Evolutionary conservation across 2,797 vertebrate genomes (phyloP).

Genomic region (Botia almorhae): DNA sequence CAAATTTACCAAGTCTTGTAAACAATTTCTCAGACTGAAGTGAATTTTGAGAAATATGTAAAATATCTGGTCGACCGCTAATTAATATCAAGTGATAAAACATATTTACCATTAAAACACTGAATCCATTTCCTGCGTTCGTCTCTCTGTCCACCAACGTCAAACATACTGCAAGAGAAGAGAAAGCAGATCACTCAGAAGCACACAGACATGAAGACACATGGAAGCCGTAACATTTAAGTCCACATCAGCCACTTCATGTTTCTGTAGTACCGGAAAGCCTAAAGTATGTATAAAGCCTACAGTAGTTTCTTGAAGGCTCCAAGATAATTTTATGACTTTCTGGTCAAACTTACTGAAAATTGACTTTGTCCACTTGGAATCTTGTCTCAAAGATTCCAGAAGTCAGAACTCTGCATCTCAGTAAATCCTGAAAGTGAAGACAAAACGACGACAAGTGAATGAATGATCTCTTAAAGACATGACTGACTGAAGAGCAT

Average conservation of each 20-base stretch:
- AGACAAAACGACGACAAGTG: background rate
- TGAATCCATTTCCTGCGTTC: constrained; percentile 99
- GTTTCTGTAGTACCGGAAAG: too few relatives aligned
- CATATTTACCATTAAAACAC: constrained; percentile 93
- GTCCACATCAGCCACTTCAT: too few relatives aligned
- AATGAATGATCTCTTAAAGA: background rate
- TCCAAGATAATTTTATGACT: background rate
- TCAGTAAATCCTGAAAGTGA: constrained; percentile 86
- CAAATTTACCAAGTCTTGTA: too few relatives aligned
- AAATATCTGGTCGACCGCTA: background rate
- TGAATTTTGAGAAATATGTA: too few relatives aligned
- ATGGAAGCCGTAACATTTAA: too few relatives aligned
- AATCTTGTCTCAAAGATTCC: constrained; percentile 99
- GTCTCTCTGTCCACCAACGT: constrained; percentile 97
- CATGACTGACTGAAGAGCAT: background rate
- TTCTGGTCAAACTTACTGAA: constrained; percentile 85
- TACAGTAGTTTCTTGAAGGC: too few relatives aligned
- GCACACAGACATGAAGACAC: too few relatives aligned
- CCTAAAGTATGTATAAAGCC: too few relatives aligned
- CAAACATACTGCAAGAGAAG: constrained; percentile 90
- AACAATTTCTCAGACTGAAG: too few relatives aligned
- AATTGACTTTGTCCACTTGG: constrained; percentile 99
- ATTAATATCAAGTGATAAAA: background rate
- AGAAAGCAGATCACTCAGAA: constrained; percentile 2
- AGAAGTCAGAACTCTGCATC: constrained; percentile 97